phyloP scores from a whole-genome alignment of 2,797 vertebrate genomes.

The Danionella dracula region DNA sequence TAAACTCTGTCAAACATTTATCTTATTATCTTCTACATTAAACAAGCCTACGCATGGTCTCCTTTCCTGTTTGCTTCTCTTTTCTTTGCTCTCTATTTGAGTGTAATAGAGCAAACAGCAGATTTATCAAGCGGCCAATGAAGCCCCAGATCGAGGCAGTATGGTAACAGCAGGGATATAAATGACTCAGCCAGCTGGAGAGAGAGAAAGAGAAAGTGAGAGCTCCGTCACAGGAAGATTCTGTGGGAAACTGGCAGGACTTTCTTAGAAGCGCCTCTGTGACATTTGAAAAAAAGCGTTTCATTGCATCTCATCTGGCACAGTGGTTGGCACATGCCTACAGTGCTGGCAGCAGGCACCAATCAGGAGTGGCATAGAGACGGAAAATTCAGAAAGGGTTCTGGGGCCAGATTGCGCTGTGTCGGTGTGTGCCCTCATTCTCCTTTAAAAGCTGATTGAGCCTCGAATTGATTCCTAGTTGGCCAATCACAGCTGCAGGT shows the following conservation, averaged over 20 bases:
- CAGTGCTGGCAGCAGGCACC: constrained; percentile 55
- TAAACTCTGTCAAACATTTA: too few species aligned
- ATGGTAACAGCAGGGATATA: constrained; percentile 43
- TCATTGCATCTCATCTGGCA: constrained; percentile 64
- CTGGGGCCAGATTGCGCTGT: constrained; percentile 5
- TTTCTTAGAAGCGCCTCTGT: constrained; percentile 66
- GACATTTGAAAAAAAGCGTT: constrained; percentile 65
- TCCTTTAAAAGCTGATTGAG: constrained; percentile 26
- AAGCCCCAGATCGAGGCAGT: constrained; percentile 36
- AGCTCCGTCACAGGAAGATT: constrained; percentile 54
- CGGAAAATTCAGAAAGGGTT: constrained; percentile 3
- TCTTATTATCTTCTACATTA: neutral
- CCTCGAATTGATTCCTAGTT: constrained; percentile 31
- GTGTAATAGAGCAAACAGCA: constrained; percentile 43
- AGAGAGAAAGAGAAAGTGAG: constrained; percentile 10
- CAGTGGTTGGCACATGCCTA: constrained; percentile 58
- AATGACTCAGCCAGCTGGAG: constrained; percentile 37
- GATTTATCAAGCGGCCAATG: constrained; percentile 37
- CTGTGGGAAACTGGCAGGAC: constrained; percentile 50
- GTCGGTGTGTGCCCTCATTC: constrained; percentile 9
- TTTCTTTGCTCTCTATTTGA: constrained; percentile 27
- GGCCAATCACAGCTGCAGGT: constrained; percentile 18
- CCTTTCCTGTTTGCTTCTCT: constrained; percentile 4
- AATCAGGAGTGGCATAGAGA: constrained; percentile 50
- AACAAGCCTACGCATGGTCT: neutral